Evolutionary conservation across 2,888 invertebrate genomes (phyloP).

Genomic region (Andricus curvator): DNA sequence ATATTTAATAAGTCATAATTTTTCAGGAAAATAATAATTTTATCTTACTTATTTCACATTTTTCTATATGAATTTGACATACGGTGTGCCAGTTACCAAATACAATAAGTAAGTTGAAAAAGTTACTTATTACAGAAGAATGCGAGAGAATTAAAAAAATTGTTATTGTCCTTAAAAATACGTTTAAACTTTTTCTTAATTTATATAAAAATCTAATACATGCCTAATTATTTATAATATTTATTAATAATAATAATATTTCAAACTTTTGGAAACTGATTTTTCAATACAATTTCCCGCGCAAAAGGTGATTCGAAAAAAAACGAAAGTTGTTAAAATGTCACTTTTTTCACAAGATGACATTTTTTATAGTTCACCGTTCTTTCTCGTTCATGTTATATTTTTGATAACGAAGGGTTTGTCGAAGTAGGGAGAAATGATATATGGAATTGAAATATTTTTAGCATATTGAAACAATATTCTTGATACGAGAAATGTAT

Average conservation of each 20-base stretch:
- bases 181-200: too few species aligned
- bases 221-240: too few species aligned
- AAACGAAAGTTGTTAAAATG: neutral
- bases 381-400: slow-evolving; percentile 4
- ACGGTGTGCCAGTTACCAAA: too few species aligned
- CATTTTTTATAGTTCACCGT: slow-evolving; percentile 11
- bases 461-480: neutral
- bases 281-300: neutral
- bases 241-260: neutral
- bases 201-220: too few species aligned
- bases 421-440: neutral
- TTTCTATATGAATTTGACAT: too few species aligned
- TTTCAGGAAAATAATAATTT: too few species aligned
- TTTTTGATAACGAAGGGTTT: slow-evolving; percentile 1
- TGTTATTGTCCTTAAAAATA: too few species aligned
- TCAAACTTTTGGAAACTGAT: neutral
- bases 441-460: neutral
- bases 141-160: too few species aligned
- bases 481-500: neutral
- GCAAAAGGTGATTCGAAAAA: neutral
- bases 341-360: slow-evolving; percentile 13
- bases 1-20: too few species aligned
- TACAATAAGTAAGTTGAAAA: too few species aligned
- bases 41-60: too few species aligned
- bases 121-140: too few species aligned